Conservation (phyloP, 2,797 vertebrate genomes). For the Peromyscus eremicus region DNA sequence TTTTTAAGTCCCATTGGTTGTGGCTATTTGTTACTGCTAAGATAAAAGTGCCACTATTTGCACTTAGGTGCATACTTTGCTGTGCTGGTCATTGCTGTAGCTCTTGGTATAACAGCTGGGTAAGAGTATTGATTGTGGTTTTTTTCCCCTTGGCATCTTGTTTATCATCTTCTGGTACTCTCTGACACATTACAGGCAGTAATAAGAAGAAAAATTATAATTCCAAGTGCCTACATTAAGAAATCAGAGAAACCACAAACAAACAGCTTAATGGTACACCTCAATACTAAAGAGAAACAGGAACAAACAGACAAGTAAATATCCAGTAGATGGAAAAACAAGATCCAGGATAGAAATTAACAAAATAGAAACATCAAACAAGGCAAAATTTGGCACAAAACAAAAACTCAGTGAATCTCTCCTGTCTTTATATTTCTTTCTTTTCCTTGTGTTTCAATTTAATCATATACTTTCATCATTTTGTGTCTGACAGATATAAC, state of each 20-base stretch:
- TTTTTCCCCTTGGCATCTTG: neutral
- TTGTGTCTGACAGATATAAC: neutral
- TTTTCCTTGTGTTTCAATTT: neutral
- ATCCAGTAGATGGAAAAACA: neutral
- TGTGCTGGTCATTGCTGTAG: no score
- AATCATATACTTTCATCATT: neutral
- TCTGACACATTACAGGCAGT: neutral
- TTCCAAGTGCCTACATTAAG: neutral
- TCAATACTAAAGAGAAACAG: neutral
- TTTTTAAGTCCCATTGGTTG: no score
- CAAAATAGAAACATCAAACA: neutral
- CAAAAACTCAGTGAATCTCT: neutral
- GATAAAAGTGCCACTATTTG: neutral
- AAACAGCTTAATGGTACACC: neutral
- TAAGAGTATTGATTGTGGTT: neutral
- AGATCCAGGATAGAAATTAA: neutral
- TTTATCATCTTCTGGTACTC: neutral
- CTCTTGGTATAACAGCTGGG: neutral
- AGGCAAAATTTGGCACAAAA: neutral
- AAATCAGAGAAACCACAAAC: neutral
- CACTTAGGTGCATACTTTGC: neutral
- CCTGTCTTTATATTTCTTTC: neutral
- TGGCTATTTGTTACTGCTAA: neutral
- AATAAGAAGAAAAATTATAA: neutral
- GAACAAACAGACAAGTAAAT: neutral